Conservation (phyloP, 2,888 invertebrate genomes). For the Yponomeuta evonymella region DNA sequence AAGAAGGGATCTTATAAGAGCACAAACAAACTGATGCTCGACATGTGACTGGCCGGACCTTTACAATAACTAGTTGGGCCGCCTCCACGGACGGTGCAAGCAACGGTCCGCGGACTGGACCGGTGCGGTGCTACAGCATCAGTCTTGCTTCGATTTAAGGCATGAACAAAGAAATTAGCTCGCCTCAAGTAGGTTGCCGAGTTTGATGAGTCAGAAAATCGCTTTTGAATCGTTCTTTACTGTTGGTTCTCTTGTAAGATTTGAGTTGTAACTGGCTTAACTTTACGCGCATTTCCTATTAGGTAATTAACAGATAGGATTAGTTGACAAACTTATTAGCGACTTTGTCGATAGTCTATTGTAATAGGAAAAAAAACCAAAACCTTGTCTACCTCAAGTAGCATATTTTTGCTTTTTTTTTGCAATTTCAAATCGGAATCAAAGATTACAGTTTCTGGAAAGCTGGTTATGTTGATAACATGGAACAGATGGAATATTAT, state of each 20-base stretch:
- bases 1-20: not conserved
- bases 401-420: not conserved
- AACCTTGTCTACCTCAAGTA: not conserved
- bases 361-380: too few relatives aligned
- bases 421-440: not conserved
- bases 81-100: not conserved
- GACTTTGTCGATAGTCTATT: too few relatives aligned
- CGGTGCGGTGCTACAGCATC: too few relatives aligned
- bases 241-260: not conserved
- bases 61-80: conserved; percentile 5
- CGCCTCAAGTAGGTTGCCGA: not conserved
- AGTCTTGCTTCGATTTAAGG: conserved; percentile 25
- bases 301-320: too few relatives aligned
- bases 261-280: not conserved
- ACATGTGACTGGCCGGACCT: not conserved
- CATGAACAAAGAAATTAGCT: conserved; percentile 27
- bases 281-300: too few relatives aligned
- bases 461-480: not conserved
- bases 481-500: not conserved
- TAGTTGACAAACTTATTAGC: too few relatives aligned
- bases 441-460: not conserved
- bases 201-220: not conserved
- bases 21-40: not conserved
- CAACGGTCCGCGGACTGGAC: conserved; percentile 8
- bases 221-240: not conserved